A percentile compares a stretch with the other conserved stretches of the same genome.
These are phyloP conservation scores for Muscina levida DNA, from an alignment of 2,888 invertebrate genomes.

Conservation along the genomic window DNA sequence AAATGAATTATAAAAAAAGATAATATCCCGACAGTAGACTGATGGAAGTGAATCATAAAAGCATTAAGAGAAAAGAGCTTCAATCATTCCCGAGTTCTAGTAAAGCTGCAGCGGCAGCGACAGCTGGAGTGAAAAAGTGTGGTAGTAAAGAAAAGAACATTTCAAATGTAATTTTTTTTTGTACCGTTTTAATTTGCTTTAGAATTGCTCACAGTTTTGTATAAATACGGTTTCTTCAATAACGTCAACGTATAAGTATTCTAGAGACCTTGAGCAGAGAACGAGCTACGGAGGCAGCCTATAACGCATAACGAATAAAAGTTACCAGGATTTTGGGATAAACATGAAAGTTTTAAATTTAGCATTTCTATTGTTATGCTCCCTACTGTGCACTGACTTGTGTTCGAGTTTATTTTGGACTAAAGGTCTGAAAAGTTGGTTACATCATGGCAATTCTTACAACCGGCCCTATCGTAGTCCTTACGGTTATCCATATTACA, in stretches of 20 bases:
- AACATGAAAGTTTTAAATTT: constrained; percentile 46
- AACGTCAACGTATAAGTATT: constrained; percentile 41
- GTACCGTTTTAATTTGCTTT: too few species aligned
- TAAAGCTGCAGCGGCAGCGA: too few species aligned
- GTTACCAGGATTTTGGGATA: not conserved
- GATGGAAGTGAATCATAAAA: too few species aligned
- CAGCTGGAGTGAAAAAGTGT: too few species aligned
- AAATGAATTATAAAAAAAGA: too few species aligned
- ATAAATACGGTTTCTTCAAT: constrained; percentile 51
- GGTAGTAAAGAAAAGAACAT: too few species aligned
- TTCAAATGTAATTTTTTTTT: too few species aligned
- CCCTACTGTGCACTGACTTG: constrained; percentile 37
- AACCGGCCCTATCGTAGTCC: not conserved
- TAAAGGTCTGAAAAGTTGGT: constrained; percentile 41
- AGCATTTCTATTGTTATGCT: constrained; percentile 20
- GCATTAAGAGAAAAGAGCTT: too few species aligned
- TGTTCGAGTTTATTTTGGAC: constrained; percentile 40
- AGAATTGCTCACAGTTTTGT: not conserved
- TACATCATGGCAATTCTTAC: constrained; percentile 36
- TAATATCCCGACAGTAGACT: too few species aligned
- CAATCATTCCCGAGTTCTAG: too few species aligned
- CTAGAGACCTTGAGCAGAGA: constrained; percentile 30
- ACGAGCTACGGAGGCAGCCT: not conserved
- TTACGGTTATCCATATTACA: constrained; percentile 15
- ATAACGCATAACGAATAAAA: not conserved